Base-by-base conservation (phyloP, 1,140 invertebrate species). In the Colletes latitarsis region DNA sequence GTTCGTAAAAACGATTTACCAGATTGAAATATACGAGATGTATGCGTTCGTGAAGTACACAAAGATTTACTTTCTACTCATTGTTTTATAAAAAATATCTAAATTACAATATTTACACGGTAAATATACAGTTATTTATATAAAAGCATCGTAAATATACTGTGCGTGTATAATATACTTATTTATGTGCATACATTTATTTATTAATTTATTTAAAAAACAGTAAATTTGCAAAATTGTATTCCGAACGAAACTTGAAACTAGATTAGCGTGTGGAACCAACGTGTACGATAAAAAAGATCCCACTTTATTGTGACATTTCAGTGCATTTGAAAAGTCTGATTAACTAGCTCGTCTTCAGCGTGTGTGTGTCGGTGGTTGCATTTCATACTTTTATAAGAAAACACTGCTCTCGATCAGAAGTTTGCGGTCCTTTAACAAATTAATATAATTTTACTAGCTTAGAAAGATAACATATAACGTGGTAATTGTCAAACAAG, bases 381-480 rank as follows among this genome's bases (percentile, higher is more conserved):
- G 70, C 60, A 52, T 79, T 79, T 79, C 70, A 41, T 79, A 79
- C 69, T 79, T 79, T 73, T 73, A 64, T 73, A 79, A 73, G 69
- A 79, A 79, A 79, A 79, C 17, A 73, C 53, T 66, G 19, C 73
- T 73, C 70, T 79, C 49, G 17, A 79, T 73, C 43, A 46, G 69
- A 79, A 55, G 64, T 73, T 39, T 62, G 12, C 39, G 30, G 15
- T 66, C 57, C 6, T 73, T 21, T 46, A 14, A 8, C 30, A n/a
- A 64, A 55, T 9, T 30, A 64, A 57, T 4, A 39, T 9, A 4
- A 57, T 73, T 52, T 67, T 53, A 46, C 63, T 73, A 10, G 8
- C 39, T 53, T 30, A 15, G 19, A 52, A 55, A 55, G 15, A 49
- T 73, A 53, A 49, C 19, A 15, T 55, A 43, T 4, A 10, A 3